Conservation (phyloP, 2,113 vertebrate genomes). For the Gasterosteus nipponicus region DNA sequence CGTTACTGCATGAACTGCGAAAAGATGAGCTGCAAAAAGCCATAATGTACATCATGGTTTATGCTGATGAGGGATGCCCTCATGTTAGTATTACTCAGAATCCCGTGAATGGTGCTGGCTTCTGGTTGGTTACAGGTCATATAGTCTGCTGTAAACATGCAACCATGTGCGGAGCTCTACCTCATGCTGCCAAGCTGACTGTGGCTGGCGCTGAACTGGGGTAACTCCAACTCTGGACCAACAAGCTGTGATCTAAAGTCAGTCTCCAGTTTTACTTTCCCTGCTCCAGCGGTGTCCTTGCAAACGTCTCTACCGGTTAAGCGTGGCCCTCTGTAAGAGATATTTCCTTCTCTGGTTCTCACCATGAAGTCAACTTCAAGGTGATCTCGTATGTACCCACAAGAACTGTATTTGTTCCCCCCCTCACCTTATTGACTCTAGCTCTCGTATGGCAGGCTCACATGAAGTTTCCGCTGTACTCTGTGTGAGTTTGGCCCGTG, state of each 20-base stretch:
- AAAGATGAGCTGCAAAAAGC: constrained; percentile 27
- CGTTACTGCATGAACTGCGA: constrained; percentile 14
- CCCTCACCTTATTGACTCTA: constrained; percentile 32
- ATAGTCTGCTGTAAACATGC: constrained; percentile 69
- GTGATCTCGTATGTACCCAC: constrained; percentile 45
- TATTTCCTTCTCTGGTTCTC: constrained; percentile 55
- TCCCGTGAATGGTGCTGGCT: constrained; percentile 63
- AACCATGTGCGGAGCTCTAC: constrained; percentile 54
- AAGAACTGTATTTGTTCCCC: background rate
- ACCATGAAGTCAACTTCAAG: constrained; percentile 42
- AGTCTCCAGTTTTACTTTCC: constrained; percentile 25
- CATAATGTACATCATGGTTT: constrained; percentile 55
- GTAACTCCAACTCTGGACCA: constrained; percentile 34
- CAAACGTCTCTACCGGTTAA: constrained; percentile 35
- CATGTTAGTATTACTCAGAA: constrained; percentile 71
- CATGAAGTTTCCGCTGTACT: constrained; percentile 29
- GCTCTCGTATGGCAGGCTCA: constrained; percentile 29
- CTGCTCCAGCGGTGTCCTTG: constrained; percentile 26
- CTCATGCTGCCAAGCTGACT: constrained; percentile 57
- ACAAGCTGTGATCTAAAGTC: constrained; percentile 41
- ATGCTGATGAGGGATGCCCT: constrained; percentile 46
- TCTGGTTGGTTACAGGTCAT: constrained; percentile 68
- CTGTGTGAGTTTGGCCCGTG: constrained; percentile 50
- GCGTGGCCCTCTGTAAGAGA: constrained; percentile 27
- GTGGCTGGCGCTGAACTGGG: constrained; percentile 47